Percentiles rank a stretch among this genome's conserved stretches.
Conservation (phyloP, 92 coral and sea anemone genomes). For the Blastomussa wellsi region DNA sequence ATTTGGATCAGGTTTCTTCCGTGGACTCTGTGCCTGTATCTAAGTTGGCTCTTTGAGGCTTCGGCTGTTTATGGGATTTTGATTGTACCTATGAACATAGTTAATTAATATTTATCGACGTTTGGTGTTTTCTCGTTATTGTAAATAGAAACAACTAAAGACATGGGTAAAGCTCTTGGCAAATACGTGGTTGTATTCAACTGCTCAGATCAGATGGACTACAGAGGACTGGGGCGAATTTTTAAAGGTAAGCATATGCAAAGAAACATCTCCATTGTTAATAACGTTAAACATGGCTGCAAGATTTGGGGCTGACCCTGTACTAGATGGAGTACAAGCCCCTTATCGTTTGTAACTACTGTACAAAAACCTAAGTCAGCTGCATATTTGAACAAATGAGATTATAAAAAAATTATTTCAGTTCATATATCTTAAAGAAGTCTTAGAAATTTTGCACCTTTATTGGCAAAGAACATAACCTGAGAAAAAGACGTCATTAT, state of each 20-base stretch:
- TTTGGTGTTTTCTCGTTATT: not conserved
- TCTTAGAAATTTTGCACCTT: not conserved
- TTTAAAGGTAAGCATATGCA: conserved; percentile 59
- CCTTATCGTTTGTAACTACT: no score
- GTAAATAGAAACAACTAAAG: conserved; percentile 74
- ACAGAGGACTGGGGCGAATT: conserved; percentile 84
- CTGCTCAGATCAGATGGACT: conserved; percentile 91
- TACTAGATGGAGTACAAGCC: not conserved
- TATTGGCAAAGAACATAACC: not conserved
- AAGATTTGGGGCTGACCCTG: not conserved
- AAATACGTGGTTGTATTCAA: conserved; percentile 89
- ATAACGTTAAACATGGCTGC: not conserved
- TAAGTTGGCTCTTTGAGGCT: no score
- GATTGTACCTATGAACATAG: not conserved
- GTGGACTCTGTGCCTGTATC: no score
- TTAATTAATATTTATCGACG: no score
- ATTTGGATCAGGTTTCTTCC: no score
- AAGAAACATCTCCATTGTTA: not conserved
- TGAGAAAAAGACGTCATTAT: not conserved
- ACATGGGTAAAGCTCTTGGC: conserved; percentile 91
- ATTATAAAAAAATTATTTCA: no score
- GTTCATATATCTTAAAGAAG: not conserved
- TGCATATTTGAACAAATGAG: not conserved
- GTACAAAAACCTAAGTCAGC: not conserved
- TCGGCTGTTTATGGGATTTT: no score